A percentile compares a stretch with the other conserved stretches of the same genome.
phyloP scores from a whole-genome alignment of 2,888 invertebrate species.

The Andrena flavipes region DNA sequence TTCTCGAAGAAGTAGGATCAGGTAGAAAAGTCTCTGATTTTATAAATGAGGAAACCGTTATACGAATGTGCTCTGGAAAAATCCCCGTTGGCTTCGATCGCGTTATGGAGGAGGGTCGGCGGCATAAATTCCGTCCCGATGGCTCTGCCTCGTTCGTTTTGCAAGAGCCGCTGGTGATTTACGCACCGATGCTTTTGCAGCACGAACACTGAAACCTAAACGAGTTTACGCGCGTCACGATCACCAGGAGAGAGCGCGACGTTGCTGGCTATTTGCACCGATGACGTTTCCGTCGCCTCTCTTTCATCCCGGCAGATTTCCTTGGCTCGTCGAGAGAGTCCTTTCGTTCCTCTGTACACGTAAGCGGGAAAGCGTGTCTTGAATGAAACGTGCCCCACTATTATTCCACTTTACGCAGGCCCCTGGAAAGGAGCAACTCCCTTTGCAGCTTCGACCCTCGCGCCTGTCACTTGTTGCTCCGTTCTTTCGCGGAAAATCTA shows the following conservation, averaged over 20 bases:
- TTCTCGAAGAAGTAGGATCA: too few relatives aligned
- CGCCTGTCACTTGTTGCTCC: not conserved
- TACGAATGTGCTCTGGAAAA: constrained; percentile 1
- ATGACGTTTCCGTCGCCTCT: not conserved
- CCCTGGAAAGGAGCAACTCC: not conserved
- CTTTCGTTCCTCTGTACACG: too few relatives aligned
- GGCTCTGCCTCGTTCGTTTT: constrained; percentile 36
- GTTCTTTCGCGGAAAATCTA: not conserved
- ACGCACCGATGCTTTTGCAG: constrained; percentile 13
- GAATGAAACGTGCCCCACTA: not conserved
- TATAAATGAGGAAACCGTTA: not conserved
- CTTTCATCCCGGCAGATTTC: not conserved
- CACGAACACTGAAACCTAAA: constrained; percentile 22
- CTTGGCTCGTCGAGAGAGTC: not conserved
- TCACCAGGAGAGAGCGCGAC: not conserved
- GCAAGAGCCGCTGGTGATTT: constrained; percentile 39
- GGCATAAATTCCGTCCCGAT: constrained; percentile 51
- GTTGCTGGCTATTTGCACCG: not conserved
- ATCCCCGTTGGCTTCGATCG: constrained; percentile 7
- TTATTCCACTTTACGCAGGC: not conserved
- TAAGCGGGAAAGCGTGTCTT: too few relatives aligned
- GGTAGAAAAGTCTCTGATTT: not conserved
- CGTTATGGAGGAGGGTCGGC: constrained; percentile 6
- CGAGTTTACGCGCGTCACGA: not conserved
- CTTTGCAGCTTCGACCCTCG: not conserved